Percentiles rank a stretch among this genome's conserved stretches.
These are phyloP conservation scores for Ictalurus punctatus DNA, from an alignment of 2,113 vertebrate genomes.

Conservation along the genomic window DNA sequence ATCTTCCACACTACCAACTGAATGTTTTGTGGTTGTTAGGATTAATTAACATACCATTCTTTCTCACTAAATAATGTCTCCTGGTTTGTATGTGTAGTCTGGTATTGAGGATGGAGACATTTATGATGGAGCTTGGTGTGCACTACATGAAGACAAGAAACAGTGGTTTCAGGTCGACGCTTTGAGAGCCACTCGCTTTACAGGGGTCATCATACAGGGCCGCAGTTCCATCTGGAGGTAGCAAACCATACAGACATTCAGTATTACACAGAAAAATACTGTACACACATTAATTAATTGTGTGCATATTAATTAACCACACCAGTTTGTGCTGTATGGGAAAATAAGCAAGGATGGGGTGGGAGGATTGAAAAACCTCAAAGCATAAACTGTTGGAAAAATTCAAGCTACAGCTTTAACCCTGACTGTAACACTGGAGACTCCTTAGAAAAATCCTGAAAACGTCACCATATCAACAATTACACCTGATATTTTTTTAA, in stretches of 20 bases:
- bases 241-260: background rate
- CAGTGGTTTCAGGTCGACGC: constrained; percentile 90
- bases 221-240: constrained; percentile 93
- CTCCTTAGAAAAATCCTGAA: background rate
- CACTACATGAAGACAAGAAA: constrained; percentile 68
- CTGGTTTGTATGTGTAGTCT: constrained; percentile 69
- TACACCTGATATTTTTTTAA: background rate
- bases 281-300: background rate
- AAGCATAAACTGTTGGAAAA: no score
- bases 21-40: background rate
- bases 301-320: background rate
- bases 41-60: background rate
- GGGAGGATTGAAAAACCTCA: no score
- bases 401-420: no score
- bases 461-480: background rate
- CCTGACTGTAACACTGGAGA: background rate
- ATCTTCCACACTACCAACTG: background rate
- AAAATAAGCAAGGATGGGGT: no score
- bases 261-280: background rate
- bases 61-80: background rate
- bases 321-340: background rate
- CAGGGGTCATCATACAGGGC: constrained; percentile 85
- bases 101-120: constrained; percentile 85
- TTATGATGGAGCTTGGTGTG: constrained; percentile 89
- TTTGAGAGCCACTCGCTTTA: constrained; percentile 74